Conservation (phyloP, 2,797 vertebrate species). For the Gallinago solitaria region DNA sequence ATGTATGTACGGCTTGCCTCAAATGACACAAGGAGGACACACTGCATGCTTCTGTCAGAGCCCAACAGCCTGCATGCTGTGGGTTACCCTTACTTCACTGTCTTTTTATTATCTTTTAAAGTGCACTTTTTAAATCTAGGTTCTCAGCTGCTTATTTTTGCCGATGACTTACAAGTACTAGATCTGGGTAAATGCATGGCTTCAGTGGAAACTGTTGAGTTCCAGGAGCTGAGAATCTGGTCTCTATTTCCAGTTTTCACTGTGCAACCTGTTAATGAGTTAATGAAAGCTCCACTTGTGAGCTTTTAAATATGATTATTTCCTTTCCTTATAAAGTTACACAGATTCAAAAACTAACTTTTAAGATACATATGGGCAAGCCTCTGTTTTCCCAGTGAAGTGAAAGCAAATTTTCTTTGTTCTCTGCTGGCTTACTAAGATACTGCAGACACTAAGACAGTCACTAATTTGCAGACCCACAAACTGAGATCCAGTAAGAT, state of each 20-base stretch:
- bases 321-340: neutral
- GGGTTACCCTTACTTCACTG: neutral
- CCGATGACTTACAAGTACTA: neutral
- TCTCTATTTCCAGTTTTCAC: neutral
- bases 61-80: neutral
- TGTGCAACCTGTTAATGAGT: neutral
- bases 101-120: neutral
- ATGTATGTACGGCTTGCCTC: neutral
- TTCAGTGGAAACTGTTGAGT: neutral
- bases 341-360: neutral
- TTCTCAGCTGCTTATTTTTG: neutral
- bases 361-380: neutral
- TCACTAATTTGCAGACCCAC: neutral
- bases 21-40: neutral
- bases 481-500: neutral
- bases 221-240: neutral
- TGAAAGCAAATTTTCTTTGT: neutral
- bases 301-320: neutral
- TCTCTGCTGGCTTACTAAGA: neutral
- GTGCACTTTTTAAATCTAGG: neutral
- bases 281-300: constrained; percentile 18
- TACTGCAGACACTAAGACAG: neutral
- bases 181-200: neutral
- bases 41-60: neutral
- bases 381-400: neutral